Evolutionary conservation across 2,888 invertebrate species (phyloP), one percentile per base, ranked within the genome.

Genomic region (Ferdinandea cuprea): DNA sequence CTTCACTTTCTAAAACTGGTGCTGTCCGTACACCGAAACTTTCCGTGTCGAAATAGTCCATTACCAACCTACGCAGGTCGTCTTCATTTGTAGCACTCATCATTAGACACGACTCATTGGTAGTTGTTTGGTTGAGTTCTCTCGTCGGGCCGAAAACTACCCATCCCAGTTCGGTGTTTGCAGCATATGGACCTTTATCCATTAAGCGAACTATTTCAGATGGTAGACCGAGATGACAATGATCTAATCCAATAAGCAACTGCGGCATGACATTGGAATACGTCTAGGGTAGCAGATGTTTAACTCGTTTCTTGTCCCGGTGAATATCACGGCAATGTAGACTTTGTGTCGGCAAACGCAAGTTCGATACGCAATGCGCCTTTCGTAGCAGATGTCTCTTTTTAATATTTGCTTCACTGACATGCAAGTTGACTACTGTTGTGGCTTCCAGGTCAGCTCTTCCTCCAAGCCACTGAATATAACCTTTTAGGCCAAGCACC

Each of bases 401-500:
- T n/a, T n/a, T n/a, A n/a, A n/a, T n/a, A n/a, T n/a, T n/a, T n/a
- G n/a, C n/a, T n/a, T n/a, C n/a, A n/a, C n/a, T n/a, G n/a, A n/a
- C n/a, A n/a, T n/a, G n/a, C n/a, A n/a, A n/a, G n/a, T n/a, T n/a
- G n/a, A n/a, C n/a, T n/a, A n/a, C n/a, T n/a, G n/a, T n/a, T n/a
- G n/a, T n/a, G n/a, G 61, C 13, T 50, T 65, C 66, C 17, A 44
- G 19, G 5, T 35, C 28, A 25, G 35, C 28, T 21, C 56, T 79
- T 15, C 59, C 50, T 21, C 71, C 68, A 56, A 50, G 63, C 73
- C 80, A 81, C 35, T 73, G 71, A 8, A 85, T 17, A 13, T 66
- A 63, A 11, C 80, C 72, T 28, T 52, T 37, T n/a, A 71, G 13
- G 13, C 58, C 76, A 30, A 81, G 46, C 15, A 68, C 48, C 8